Evolutionary conservation across 2,113 vertebrate genomes (phyloP), one percentile per base, ranked within the genome.

Genomic region (Gymnarchus niloticus): DNA sequence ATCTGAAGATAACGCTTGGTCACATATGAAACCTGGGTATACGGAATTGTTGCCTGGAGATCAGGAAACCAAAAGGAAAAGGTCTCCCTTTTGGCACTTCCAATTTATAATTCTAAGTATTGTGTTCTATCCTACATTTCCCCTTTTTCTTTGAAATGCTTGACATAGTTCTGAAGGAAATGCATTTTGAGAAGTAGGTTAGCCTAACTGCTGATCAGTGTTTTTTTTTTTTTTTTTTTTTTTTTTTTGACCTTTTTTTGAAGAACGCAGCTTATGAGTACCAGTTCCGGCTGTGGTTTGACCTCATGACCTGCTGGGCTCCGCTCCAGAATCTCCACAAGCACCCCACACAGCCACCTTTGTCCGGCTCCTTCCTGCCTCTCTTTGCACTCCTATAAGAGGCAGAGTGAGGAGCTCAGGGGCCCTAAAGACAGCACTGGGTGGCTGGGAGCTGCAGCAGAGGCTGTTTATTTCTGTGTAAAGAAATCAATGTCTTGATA

Each of bases 281-380:
- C 76, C 46, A 41, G 46, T 44, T 48, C 41, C 76, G 44, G 73
- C 41, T 77, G 73, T 37, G 76, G 76, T 44, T 48, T 46, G 76
- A 78, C 76, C 41, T 37, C 41, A n/a, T 78, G 41, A 44, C 76
- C 44, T 78, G 76, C 76, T 78, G 76, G 76, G 76, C 76, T 5
- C 76, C 44, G 33, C 23, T 78, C 52, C 52, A 54, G 52, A n/a
- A n/a, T 14, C 52, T 54, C 76, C 76, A 78, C 46, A 17, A 2
- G 76, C 44, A 1, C 76, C 46, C 76, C 76, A 78, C 76, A 78
- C 76, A 78, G 44, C 44, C 19, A 21, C 76, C 76, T 78, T 78
- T 78, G 76, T 78, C 19, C 46, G 37, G 33, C 44, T 78, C 44
- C 44, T 78, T 78, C 76, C 76, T 78, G 76, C 80, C 49, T 81